phyloP scores from a whole-genome alignment of 2,113 vertebrate genomes.

The Crypturellus undulatus region DNA sequence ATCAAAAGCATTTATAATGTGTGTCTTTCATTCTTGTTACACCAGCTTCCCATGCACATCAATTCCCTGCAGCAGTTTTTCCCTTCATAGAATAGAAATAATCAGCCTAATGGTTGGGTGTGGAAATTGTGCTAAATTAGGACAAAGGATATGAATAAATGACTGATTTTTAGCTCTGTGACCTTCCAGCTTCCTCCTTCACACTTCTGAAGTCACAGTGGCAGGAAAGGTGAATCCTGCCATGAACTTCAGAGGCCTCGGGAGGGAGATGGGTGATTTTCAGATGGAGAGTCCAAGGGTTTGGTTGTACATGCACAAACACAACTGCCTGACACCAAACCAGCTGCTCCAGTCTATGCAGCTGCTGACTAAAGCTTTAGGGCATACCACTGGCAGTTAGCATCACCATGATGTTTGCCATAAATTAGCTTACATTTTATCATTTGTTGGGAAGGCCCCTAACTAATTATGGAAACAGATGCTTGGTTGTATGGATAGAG shows the following conservation, averaged over 20 bases:
- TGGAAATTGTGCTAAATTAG: constrained; percentile 38
- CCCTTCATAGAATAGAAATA: constrained; percentile 24
- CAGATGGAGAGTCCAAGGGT: neutral
- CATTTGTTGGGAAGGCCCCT: neutral
- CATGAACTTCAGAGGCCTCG: neutral
- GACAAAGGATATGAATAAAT: neutral
- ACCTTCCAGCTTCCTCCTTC: neutral
- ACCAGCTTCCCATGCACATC: constrained; percentile 58
- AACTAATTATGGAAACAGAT: neutral
- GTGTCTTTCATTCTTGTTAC: constrained; percentile 46
- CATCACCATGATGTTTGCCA: neutral
- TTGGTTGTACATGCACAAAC: neutral
- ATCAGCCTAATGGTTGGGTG: neutral
- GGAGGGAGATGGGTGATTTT: neutral
- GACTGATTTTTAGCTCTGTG: neutral
- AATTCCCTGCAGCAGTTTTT: constrained; percentile 33
- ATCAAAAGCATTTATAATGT: constrained; percentile 60
- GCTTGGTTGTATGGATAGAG: neutral
- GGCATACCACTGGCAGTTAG: neutral
- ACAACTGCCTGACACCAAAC: neutral
- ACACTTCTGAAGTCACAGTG: neutral
- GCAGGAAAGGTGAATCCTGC: neutral
- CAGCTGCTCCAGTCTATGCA: neutral
- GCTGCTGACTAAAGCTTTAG: neutral
- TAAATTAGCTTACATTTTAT: neutral